Conservation (phyloP, 2,888 invertebrate species). For the Drosophila emarginata region DNA sequence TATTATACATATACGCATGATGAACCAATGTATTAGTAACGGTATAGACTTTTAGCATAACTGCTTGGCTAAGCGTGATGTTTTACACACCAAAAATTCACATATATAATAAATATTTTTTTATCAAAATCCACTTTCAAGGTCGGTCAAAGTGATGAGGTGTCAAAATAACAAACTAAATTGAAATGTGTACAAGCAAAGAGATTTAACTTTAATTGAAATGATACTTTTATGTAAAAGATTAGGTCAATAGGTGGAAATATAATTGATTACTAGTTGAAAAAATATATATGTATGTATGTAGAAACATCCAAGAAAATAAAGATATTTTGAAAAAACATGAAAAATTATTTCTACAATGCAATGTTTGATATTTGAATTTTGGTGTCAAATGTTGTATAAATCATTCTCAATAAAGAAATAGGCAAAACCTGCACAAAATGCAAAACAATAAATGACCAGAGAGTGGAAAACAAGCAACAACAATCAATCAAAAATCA, state of each 20-base stretch:
- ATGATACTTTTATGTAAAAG: conserved; percentile 23
- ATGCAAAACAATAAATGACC: conserved; percentile 6
- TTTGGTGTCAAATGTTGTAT: neutral
- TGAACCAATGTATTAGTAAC: conserved; percentile 45
- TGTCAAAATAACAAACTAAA: conserved; percentile 51
- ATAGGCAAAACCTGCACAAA: conserved; percentile 13
- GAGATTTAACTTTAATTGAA: conserved; percentile 25
- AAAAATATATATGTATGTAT: too few species aligned
- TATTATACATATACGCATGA: neutral
- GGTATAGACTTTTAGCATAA: conserved; percentile 44
- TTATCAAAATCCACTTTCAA: conserved; percentile 22
- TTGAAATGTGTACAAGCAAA: conserved; percentile 31
- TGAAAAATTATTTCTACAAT: too few species aligned
- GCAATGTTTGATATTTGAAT: too few species aligned
- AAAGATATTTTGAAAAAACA: neutral
- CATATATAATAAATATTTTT: neutral
- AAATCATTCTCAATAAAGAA: conserved; percentile 6
- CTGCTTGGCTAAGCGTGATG: conserved; percentile 25
- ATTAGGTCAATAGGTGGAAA: conserved; percentile 13
- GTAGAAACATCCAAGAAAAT: too few species aligned
- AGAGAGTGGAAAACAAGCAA: conserved; percentile 35
- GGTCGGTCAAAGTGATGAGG: conserved; percentile 42
- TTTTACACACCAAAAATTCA: conserved; percentile 16
- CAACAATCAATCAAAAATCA: conserved; percentile 56
- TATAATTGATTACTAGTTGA: neutral